A percentile compares a stretch with the other conserved stretches of the same genome.
Conservation (phyloP, 2,888 invertebrate species). For the Caprella mutica region DNA sequence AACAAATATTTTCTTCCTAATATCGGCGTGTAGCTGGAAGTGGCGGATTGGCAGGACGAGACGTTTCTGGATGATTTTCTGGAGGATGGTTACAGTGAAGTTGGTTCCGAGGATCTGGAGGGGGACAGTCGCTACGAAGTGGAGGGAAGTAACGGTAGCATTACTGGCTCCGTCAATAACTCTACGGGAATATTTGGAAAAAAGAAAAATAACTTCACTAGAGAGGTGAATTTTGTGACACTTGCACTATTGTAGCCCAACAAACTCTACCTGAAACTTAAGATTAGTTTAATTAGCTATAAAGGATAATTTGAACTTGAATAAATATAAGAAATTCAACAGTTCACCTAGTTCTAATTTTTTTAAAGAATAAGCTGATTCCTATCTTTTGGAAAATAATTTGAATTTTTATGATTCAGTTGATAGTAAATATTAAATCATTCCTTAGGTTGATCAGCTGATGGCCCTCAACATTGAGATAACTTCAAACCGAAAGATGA, state of each 20-base stretch:
- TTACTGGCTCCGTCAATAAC: no score
- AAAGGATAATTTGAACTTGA: no score
- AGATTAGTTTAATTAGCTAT: no score
- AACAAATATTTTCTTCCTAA: background rate
- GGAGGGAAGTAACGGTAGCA: background rate
- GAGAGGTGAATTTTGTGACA: background rate
- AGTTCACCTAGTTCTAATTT: background rate
- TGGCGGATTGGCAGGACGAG: conserved; percentile 33
- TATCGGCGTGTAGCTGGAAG: conserved; percentile 18
- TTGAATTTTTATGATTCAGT: no score
- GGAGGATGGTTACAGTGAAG: conserved; percentile 38
- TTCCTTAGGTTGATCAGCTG: conserved; percentile 58
- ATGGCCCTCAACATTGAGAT: conserved; percentile 78
- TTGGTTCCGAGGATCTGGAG: conserved; percentile 41
- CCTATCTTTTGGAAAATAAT: background rate
- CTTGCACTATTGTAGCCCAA: no score
- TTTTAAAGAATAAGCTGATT: background rate
- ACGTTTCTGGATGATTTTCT: conserved; percentile 33
- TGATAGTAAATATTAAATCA: no score
- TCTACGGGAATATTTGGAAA: no score
- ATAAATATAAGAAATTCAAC: no score
- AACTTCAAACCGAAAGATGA: conserved; percentile 76
- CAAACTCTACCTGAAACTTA: no score
- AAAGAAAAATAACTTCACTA: background rate
- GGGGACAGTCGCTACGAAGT: conserved; percentile 35